Conservation (phyloP, 1,140 invertebrate species). For the Pseudomyrmex pallidus region DNA sequence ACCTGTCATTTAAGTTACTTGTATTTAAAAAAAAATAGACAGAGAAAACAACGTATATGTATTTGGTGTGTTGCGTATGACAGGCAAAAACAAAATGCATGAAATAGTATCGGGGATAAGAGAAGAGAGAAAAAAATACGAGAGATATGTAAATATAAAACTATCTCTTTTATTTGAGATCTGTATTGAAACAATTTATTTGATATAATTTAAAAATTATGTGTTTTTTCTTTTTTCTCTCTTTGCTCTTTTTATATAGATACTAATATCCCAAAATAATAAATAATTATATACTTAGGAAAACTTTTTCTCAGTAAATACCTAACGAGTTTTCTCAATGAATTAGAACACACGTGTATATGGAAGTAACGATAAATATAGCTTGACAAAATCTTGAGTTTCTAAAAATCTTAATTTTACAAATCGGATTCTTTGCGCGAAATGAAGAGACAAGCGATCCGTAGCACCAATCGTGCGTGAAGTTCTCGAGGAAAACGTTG, state of each 20-base stretch:
- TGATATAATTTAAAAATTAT: conserved; percentile 22
- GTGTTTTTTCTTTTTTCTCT: background rate
- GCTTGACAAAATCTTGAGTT: background rate
- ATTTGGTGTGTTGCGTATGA: conserved; percentile 7
- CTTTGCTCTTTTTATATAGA: background rate
- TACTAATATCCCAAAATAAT: conserved; percentile 10
- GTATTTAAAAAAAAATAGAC: conserved; percentile 20
- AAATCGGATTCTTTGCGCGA: background rate
- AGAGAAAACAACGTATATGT: background rate
- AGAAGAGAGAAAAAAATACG: background rate
- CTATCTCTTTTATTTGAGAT: conserved; percentile 1
- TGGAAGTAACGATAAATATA: background rate
- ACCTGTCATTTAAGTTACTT: conserved; percentile 63
- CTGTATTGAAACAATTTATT: background rate
- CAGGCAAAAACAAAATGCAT: background rate
- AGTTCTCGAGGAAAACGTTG: too few relatives aligned
- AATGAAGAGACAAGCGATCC: background rate
- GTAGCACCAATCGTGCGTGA: background rate
- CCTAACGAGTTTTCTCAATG: background rate
- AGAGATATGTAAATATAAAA: conserved; percentile 8
- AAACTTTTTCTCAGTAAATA: background rate
- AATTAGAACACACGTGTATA: background rate
- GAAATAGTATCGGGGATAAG: conserved; percentile 14
- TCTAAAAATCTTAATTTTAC: background rate
- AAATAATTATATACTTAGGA: too few relatives aligned